Percentiles rank a stretch among this genome's conserved stretches.
Conservation (phyloP, 2,113 vertebrate species). For the Sciurus niger region DNA sequence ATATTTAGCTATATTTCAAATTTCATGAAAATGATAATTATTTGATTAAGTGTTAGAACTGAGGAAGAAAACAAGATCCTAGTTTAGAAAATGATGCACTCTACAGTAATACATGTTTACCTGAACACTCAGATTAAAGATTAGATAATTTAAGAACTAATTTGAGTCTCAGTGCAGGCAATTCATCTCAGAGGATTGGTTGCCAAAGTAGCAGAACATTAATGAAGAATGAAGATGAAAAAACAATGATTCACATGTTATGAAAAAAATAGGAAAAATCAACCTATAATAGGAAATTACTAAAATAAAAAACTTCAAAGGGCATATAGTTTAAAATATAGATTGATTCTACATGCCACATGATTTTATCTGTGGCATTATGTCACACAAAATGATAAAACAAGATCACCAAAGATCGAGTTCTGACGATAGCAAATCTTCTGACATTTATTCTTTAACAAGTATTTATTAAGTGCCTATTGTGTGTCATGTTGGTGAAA, state of each 20-base stretch:
- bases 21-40: slow-evolving; percentile 19
- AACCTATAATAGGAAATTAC: neutral
- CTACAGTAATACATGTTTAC: neutral
- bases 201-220: neutral
- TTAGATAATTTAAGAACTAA: neutral
- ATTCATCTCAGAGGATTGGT: neutral
- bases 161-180: neutral
- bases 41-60: neutral
- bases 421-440: neutral
- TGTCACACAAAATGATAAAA: neutral
- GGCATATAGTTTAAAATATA: neutral
- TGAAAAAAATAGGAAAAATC: neutral
- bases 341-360: neutral
- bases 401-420: neutral
- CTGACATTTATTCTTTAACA: neutral
- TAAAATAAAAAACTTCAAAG: neutral
- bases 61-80: neutral
- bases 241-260: neutral
- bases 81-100: neutral
- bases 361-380: neutral
- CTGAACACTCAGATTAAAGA: neutral
- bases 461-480: neutral
- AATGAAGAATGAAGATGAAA: neutral
- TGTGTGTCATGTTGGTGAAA: neutral
- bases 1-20: neutral